Evolutionary conservation across 2,113 vertebrate species (phyloP), one percentile per base, ranked within the genome.

Genomic region (Menidia beryllina): DNA sequence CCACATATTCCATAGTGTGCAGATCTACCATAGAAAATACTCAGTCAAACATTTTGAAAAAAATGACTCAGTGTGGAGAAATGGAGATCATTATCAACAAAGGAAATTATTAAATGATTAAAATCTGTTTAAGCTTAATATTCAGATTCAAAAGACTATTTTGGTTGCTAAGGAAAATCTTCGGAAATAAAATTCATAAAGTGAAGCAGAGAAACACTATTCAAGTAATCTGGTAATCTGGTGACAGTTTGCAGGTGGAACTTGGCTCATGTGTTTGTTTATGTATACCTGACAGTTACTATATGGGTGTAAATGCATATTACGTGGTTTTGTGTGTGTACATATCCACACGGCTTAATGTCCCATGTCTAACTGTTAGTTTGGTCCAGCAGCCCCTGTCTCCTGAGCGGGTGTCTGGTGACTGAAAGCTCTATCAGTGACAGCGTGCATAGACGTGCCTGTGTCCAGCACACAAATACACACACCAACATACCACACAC

Each of bases 371-470:
- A 81, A 66, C 50, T 50, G 59, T 75, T 68, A 65, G 69, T 74
- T 63, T 66, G 69, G 72, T 64, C 71, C 75, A 59, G 27, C 82
- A 88, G 57, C 54, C 57, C 73, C 77, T 47, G 77, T 85, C 84
- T 85, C 75, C 80, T 87, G 26, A 80, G 64, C 41, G 82, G 80
- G 70, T 86, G 84, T 76, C 79, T 89, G 86, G 81, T 69, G 74
- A 72, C 84, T 85, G 79, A 70, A 81, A 82, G 60, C 66, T 34
- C 67, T 87, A 88, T 89, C 88, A 81, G 82, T 55, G 64, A 81
- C 83, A 81, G 83, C 69, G 72, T 59, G 79, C 83, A 75, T 82
- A 62, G 76, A 77, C 84, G 71, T 72, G 66, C 73, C 70, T 8
- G 17, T 81, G 54, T 63, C 73, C 55, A 57, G 54, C 48, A 73